A percentile compares a stretch with the other conserved stretches of the same genome.
Conservation (phyloP, 2,797 vertebrate genomes). For the Manis pentadactyla region DNA sequence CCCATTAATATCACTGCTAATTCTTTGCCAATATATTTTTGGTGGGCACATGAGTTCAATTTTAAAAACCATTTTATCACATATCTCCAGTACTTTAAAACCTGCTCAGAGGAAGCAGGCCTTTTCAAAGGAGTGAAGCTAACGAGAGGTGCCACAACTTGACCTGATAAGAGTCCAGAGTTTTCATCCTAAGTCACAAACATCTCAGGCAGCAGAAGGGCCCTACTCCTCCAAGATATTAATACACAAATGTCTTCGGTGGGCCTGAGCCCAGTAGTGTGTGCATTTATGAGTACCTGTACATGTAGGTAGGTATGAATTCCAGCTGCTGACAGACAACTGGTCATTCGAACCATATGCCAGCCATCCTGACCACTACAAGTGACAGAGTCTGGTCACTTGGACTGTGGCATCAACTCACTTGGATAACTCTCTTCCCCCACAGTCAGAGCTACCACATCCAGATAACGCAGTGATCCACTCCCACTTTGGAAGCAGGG, state of each 20-base stretch:
- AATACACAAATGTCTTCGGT: not conserved
- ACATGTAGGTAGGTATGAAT: not conserved
- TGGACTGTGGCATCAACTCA: not conserved
- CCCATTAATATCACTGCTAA: not conserved
- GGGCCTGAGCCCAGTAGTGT: not conserved
- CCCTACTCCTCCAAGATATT: not conserved
- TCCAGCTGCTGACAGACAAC: not conserved
- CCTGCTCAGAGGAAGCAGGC: not conserved
- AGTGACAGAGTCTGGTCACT: not conserved
- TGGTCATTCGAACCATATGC: not conserved
- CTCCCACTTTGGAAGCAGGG: not conserved
- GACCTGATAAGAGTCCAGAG: not conserved
- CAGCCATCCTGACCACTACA: not conserved
- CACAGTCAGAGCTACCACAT: not conserved
- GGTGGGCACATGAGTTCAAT: not conserved
- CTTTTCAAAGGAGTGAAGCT: not conserved
- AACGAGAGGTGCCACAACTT: not conserved
- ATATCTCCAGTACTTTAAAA: not conserved
- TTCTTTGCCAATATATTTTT: conserved; percentile 12
- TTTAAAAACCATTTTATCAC: not conserved
- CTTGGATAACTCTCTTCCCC: not conserved
- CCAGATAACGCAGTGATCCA: not conserved
- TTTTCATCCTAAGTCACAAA: not conserved
- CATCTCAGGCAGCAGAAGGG: not conserved
- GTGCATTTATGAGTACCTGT: not conserved